Evolutionary conservation across 2,888 invertebrate genomes (phyloP), one percentile per base, ranked within the genome.

Genomic region (Thecocarcelia acutangulata): DNA sequence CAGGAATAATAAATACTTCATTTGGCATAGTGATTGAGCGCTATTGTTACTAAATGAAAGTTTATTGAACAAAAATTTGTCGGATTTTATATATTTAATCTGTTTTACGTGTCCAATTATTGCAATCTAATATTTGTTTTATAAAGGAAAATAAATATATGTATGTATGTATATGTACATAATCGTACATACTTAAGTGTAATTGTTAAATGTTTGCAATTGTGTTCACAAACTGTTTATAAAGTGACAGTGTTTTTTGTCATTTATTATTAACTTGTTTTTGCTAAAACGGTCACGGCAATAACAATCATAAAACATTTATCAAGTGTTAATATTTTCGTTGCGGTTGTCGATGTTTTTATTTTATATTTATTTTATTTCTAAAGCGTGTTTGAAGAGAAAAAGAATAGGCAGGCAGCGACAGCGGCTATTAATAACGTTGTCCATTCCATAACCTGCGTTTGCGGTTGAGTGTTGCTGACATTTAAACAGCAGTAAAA

Each of bases 281-380:
- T 11, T 61, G 56, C 44, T 52, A 66, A 69, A 76, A 64, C 75
- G 69, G 64, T 61, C 64, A 70, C 58, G 70, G 59, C 66, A 64
- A 80, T 54, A 59, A 46, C 40, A 64, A 40, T 46, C 42, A 33
- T 56, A 21, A 24, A 21, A 75, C 28, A 52, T 54, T 54, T 37
- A 24, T 19, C 52, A 59, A 28, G 64, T 80, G 46, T 66, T 70
- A 66, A 70, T 70, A 58, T 46, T 52, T 37, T 44, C n/a, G 8
- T 54, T 63, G 13, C 28, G 48, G 56, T 28, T 58, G 52, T 56
- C 56, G 50, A 9, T 58, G n/a, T 73, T 59, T 42, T n/a, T 13
- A 24, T 61, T 28, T 28, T 28, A 4, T 28, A 6, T 28, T 28
- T 3, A 6, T 28, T 28, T 28, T 28, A 6, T 28, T 28, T 3